phyloP scores from a whole-genome alignment of 2,888 invertebrate species.

The Hymenopus coronatus region DNA sequence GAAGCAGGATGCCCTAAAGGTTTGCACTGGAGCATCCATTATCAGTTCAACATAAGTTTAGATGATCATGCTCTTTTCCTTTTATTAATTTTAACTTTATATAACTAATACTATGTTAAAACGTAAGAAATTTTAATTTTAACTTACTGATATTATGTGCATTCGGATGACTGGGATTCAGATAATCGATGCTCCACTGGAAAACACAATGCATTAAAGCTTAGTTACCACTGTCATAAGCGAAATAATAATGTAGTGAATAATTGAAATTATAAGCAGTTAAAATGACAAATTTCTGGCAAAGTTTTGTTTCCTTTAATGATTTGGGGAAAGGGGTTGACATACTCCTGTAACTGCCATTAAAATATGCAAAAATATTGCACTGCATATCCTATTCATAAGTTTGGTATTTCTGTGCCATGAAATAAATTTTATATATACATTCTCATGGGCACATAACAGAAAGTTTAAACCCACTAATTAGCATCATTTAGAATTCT shows the following conservation, averaged over 20 bases:
- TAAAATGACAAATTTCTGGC: too few relatives aligned
- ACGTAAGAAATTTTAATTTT: neutral
- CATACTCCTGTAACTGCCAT: too few relatives aligned
- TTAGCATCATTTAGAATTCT: too few relatives aligned
- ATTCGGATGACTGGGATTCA: constrained; percentile 28
- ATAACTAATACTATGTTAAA: neutral
- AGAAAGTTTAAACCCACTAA: too few relatives aligned
- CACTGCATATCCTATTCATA: too few relatives aligned
- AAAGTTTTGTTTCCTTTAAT: too few relatives aligned
- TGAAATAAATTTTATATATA: too few relatives aligned
- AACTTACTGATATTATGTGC: constrained; percentile 28
- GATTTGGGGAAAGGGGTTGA: too few relatives aligned
- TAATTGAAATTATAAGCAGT: neutral
- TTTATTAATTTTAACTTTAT: neutral
- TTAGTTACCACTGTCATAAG: neutral
- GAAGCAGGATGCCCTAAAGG: neutral
- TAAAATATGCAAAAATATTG: too few relatives aligned
- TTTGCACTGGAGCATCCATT: constrained; percentile 1
- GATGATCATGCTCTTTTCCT: neutral
- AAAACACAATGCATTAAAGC: constrained; percentile 19
- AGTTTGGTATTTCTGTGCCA: too few relatives aligned
- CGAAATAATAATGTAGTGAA: neutral
- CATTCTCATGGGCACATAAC: too few relatives aligned
- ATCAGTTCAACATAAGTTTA: neutral
- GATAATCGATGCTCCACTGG: constrained; percentile 26